Evolutionary conservation across 1,140 invertebrate species (phyloP), one percentile per base, ranked within the genome.

Genomic region (Papilio dardanus): DNA sequence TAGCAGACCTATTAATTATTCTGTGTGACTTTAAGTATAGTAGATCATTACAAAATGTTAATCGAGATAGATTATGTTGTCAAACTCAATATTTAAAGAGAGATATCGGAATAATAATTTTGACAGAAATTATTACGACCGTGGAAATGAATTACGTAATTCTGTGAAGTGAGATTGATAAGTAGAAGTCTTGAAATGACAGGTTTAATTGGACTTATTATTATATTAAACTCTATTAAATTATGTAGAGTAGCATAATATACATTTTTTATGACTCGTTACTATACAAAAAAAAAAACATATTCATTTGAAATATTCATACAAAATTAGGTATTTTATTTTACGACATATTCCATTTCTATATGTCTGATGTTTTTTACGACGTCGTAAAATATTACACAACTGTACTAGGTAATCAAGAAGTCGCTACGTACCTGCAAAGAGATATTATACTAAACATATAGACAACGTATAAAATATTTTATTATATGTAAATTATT

Each of bases 301-400:
- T n/a, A n/a, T 24, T 54, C 50, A 24, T 24, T 54, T 54, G 8
- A 54, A 54, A 54, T 24, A 24, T 54, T 54, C 19, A 54, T 7
- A 58, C 21, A 30, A 28, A n/a, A 28, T 62, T 62, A 62, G 54
- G 14, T 62, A 19, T 19, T 50, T 28, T 54, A 54, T 54, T 54
- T 62, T 62, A 62, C 54, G 54, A 62, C 46, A 50, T 62, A 62
- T 62, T 28, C 54, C 54, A 58, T 28, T 62, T 62, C 24, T 28
- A 62, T 28, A 62, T 62, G 54, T 62, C 54, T 24, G 21, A 62
- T 28, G 54, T 62, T 62, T 54, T n/a, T 62, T 62, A 62, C 54
- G 54, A 62, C 12, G 54, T 62, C 54, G 54, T 62, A 62, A 62
- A 62, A 62, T 62, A 62, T 62, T 62, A 62, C 12, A 62, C 21